Percentiles rank a stretch among this genome's conserved stretches.
Evolutionary conservation across 2,113 vertebrate species (phyloP).

Genomic region (Glaucidium brasilianum): DNA sequence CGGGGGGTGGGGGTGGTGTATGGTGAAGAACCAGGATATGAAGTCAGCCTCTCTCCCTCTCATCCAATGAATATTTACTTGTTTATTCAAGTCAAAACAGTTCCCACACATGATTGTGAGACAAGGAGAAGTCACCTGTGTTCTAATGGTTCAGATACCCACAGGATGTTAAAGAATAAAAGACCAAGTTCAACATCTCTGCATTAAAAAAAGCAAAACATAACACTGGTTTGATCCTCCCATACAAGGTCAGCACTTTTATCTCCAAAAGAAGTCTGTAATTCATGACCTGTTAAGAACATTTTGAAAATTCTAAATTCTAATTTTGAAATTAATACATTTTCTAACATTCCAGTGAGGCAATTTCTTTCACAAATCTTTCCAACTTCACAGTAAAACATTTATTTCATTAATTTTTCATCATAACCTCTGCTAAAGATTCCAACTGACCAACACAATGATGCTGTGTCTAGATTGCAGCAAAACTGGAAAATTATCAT

Average conservation of each 20-base stretch:
- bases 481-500: background rate
- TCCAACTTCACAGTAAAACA: background rate
- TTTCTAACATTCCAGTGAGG: background rate
- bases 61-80: background rate
- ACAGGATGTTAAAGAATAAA: background rate
- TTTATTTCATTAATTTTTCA: background rate
- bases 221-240: background rate
- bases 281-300: background rate
- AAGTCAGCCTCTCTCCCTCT: background rate
- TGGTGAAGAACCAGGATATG: background rate
- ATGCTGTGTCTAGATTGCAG: background rate
- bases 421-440: background rate
- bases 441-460: background rate
- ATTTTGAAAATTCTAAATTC: background rate
- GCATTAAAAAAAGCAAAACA: background rate
- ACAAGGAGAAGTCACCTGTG: background rate
- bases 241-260: background rate
- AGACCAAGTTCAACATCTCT: background rate
- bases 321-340: background rate
- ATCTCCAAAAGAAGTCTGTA: background rate
- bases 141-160: background rate
- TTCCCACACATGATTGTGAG: background rate
- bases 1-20: rapidly evolving
- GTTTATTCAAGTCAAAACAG: background rate
- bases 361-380: background rate